These are phyloP conservation scores for Drosophila yakuba DNA, from an alignment of 1,140 invertebrate genomes.

Conservation along the genomic window DNA sequence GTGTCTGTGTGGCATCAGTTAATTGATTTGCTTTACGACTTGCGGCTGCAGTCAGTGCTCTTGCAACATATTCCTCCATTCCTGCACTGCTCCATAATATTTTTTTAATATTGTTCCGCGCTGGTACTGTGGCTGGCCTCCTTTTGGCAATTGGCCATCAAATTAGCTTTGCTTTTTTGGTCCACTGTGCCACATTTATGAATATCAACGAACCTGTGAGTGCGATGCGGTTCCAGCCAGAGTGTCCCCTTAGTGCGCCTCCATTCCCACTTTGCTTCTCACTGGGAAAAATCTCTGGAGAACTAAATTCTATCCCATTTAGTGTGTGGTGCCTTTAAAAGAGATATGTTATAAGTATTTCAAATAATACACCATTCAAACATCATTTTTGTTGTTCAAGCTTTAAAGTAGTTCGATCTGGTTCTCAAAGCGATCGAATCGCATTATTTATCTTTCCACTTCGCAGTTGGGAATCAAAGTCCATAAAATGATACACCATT, in stretches of 20 bases:
- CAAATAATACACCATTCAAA: too few species aligned
- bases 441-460: not conserved
- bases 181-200: constrained; percentile 81
- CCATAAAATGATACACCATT: not conserved
- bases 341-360: too few species aligned
- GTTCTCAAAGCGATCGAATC: not conserved
- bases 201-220: constrained; percentile 72
- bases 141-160: constrained; percentile 78
- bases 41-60: constrained; percentile 60
- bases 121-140: constrained; percentile 21
- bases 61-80: constrained; percentile 47
- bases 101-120: constrained; percentile 75
- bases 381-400: too few species aligned
- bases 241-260: constrained; percentile 23
- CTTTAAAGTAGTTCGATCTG: not conserved
- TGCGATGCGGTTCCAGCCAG: constrained; percentile 49
- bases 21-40: constrained; percentile 78
- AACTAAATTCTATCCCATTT: not conserved
- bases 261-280: constrained; percentile 2
- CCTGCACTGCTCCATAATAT: constrained; percentile 59
- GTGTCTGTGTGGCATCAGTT: constrained; percentile 56
- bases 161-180: constrained; percentile 74
- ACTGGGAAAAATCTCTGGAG: constrained; percentile 8
- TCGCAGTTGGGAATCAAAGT: not conserved
- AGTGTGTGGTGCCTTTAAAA: too few species aligned